Conservation (phyloP, 2,797 vertebrate species). For the Coregonus ussuriensis region DNA sequence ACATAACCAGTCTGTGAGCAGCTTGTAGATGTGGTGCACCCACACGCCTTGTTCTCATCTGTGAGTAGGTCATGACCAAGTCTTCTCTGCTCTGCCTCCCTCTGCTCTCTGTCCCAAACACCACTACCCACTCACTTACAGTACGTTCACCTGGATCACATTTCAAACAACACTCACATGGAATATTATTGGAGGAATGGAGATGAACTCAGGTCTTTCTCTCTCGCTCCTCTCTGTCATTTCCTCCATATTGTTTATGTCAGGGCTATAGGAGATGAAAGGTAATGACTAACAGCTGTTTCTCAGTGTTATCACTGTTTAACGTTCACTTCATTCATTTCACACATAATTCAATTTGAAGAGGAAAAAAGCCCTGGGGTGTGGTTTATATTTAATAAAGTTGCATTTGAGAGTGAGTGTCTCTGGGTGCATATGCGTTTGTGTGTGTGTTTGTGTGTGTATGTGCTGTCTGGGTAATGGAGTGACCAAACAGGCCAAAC, state of each 20-base stretch:
- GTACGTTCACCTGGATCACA: background rate
- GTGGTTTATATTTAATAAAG: slow-evolving; percentile 8
- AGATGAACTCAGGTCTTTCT: background rate
- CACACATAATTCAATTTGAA: slow-evolving; percentile 13
- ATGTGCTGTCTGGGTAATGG: slow-evolving; percentile 6
- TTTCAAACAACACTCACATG: background rate
- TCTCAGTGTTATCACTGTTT: slow-evolving; percentile 6
- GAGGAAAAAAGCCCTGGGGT: background rate
- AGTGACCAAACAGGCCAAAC: background rate
- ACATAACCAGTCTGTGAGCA: background rate
- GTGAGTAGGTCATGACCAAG: background rate
- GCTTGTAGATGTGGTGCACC: background rate
- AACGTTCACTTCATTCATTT: slow-evolving; percentile 14
- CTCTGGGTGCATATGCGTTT: background rate
- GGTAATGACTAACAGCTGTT: slow-evolving; percentile 22
- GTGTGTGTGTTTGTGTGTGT: background rate
- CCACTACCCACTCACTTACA: background rate
- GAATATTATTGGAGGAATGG: background rate
- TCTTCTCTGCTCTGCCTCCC: background rate
- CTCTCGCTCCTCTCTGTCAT: background rate
- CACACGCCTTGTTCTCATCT: background rate
- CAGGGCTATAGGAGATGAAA: slow-evolving; percentile 4
- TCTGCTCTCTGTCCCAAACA: background rate
- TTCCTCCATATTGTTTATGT: background rate
- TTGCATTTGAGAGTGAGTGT: background rate